These are phyloP conservation scores for Buceros bicornis DNA, from an alignment of 2,797 vertebrate genomes.

Conservation along the genomic window DNA sequence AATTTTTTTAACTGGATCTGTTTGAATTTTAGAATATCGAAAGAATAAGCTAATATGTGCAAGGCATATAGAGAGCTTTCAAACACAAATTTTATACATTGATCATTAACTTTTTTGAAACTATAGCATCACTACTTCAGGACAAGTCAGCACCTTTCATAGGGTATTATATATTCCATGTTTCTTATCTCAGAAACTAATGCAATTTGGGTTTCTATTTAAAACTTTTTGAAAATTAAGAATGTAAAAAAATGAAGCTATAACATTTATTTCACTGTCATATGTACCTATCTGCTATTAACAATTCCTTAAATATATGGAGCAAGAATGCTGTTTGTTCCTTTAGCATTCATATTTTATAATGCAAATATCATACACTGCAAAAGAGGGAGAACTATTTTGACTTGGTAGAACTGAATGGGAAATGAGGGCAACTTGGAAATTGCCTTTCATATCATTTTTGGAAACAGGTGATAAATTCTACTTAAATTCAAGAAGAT, in stretches of 20 bases:
- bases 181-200: not conserved
- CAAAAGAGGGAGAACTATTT: not conserved
- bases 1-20: constrained; percentile 8
- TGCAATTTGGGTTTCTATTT: not conserved
- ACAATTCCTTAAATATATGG: not conserved
- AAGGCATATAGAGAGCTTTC: not conserved
- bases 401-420: not conserved
- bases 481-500: not conserved
- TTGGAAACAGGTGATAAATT: not conserved
- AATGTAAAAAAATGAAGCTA: not conserved
- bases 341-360: not conserved
- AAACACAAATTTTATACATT: constrained; percentile 20
- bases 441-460: not conserved
- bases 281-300: not conserved
- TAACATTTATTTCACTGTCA: not conserved
- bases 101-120: constrained; percentile 47
- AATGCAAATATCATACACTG: not conserved
- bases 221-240: not conserved
- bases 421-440: not conserved
- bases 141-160: not conserved
- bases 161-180: not conserved
- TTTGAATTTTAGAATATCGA: constrained; percentile 58
- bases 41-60: not conserved
- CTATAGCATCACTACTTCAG: not conserved
- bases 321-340: not conserved